Evolutionary conservation across 2,888 invertebrate species (phyloP), one percentile per base, ranked within the genome.

Genomic region (Drosophila antonietae): DNA sequence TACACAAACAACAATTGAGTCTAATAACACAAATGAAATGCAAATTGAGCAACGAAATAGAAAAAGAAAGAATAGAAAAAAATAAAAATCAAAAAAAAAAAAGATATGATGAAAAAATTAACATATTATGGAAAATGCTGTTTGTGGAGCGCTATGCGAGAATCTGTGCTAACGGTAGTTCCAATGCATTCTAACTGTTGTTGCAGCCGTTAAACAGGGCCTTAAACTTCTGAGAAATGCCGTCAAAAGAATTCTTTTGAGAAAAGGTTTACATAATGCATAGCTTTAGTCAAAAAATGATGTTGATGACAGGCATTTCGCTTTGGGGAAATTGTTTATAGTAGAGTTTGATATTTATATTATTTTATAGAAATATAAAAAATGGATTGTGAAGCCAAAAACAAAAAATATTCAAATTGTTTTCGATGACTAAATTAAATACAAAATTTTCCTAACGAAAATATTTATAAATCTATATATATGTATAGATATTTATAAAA

Each of bases 101-200:
- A 8, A 60, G 15, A 39, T 37, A 41, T 35, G 51, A 53, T 20
- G 10, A 59, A 20, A 20, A 73, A 64, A 80, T 78, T 72, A 72
- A 55, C 80, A 80, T 78, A 68, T 68, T 15, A 18, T n/a, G 55
- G 67, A 37, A 68, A 74, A 74, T 47, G 23, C 52, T 52, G 71
- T 43, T 75, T 57, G 59, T 57, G 15, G 35, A 72, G 74, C 41
- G 49, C 18, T 59, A 12, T n/a, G n/a, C 49, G 41, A 64, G 77
- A 68, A 62, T 67, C 49, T 59, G 9, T 37, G 20, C 71, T 78
- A 82, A 88, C 88, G 88, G 85, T 58, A 41, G 20, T 35, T 60
- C 1, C 41, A 72, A 60, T 87, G 88, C 88, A 88, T 65, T 73
- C 62, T 80, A 84, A 87, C 88, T 61, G 80, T 71, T 46, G 47